Percentiles rank a stretch among this genome's conserved stretches.
phyloP scores from a whole-genome alignment of 2,113 vertebrate genomes.

The Pterocles gutturalis region DNA sequence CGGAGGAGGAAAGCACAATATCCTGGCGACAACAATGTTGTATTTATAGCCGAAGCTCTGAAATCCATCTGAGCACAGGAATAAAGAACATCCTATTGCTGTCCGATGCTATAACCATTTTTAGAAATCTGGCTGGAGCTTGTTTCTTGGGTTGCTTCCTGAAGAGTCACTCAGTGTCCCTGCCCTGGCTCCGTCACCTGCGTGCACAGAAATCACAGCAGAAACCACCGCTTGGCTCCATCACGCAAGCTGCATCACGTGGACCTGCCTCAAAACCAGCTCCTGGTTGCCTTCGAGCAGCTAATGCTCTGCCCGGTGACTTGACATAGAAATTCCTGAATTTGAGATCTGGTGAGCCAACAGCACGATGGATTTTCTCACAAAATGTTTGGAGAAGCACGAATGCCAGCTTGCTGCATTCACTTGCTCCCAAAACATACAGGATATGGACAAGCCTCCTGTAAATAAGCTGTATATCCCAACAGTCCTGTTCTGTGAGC shows the following conservation, averaged over 20 bases:
- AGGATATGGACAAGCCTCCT: neutral
- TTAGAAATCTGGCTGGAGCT: neutral
- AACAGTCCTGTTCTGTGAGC: neutral
- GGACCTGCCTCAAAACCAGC: neutral
- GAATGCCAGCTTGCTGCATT: neutral
- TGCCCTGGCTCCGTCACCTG: neutral
- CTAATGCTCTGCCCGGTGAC: neutral
- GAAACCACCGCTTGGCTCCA: neutral
- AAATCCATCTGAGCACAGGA: neutral
- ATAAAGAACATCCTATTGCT: neutral
- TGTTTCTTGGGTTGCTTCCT: neutral
- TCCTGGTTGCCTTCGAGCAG: neutral
- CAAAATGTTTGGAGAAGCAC: neutral
- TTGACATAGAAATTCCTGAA: neutral
- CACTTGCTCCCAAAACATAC: neutral
- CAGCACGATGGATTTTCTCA: neutral
- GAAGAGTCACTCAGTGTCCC: neutral
- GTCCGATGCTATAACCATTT: neutral
- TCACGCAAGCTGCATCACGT: rapidly evolving
- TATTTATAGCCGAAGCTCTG: neutral
- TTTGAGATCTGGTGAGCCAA: neutral
- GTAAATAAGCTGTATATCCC: neutral
- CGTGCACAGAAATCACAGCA: neutral
- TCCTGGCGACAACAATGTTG: neutral
- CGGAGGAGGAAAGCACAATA: neutral